Percentiles rank a stretch among this genome's conserved stretches.
Conservation (phyloP, 2,797 vertebrate species). For the Malurus leucopterus region DNA sequence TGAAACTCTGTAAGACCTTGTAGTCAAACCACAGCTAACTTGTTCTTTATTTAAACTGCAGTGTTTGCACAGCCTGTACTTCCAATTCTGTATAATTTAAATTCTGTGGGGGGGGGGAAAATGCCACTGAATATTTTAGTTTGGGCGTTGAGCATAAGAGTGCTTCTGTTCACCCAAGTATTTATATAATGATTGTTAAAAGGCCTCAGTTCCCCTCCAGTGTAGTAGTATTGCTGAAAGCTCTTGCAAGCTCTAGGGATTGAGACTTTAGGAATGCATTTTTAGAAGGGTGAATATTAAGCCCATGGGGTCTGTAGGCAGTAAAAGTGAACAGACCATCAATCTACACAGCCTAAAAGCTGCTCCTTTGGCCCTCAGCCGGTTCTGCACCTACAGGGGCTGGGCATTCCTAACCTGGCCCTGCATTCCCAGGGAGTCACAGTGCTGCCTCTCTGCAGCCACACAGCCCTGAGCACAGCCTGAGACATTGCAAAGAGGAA, state of each 20-base stretch:
- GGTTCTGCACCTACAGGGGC: accelerated
- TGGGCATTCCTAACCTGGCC: not conserved
- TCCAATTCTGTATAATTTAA: not conserved
- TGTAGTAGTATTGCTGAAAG: not conserved
- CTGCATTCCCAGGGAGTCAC: accelerated
- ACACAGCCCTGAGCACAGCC: not conserved
- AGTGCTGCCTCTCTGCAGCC: not conserved
- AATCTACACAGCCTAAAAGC: not conserved
- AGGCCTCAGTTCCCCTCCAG: not conserved
- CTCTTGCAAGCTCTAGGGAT: not conserved
- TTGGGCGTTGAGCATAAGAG: not conserved
- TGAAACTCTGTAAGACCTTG: not conserved
- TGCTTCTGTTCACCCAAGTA: not conserved
- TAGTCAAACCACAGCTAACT: not conserved
- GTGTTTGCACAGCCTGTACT: not conserved
- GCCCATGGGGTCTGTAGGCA: not conserved
- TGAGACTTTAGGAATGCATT: not conserved
- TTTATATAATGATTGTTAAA: not conserved
- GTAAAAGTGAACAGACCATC: not conserved
- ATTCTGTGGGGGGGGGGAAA: accelerated
- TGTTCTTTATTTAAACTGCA: not conserved
- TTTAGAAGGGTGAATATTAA: not conserved
- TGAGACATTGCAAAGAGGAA: not conserved
- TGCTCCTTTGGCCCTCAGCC: not conserved
- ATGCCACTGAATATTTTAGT: not conserved